Conservation (phyloP, 92 coral and sea anemone species). For the Heliopora coerulea region DNA sequence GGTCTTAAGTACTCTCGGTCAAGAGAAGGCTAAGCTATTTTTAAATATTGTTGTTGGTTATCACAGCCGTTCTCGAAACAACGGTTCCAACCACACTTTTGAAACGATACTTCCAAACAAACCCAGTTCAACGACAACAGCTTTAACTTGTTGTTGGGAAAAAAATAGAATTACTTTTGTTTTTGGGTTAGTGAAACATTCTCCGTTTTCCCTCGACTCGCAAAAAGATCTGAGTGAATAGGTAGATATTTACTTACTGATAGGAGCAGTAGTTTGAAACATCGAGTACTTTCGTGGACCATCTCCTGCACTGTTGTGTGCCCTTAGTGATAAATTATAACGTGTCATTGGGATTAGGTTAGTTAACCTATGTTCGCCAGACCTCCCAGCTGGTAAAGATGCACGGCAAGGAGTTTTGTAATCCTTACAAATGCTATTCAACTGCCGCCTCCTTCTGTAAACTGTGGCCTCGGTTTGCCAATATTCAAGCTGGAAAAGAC, state of each 20-base stretch:
- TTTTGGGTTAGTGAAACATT: too few species aligned
- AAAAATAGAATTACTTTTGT: too few species aligned
- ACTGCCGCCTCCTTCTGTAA: constrained; percentile 10
- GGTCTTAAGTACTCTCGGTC: too few species aligned
- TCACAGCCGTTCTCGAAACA: too few species aligned
- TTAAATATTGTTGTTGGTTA: too few species aligned
- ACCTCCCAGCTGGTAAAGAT: background rate
- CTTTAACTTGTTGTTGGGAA: too few species aligned
- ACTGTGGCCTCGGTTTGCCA: constrained; percentile 6
- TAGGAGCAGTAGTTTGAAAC: constrained; percentile 4
- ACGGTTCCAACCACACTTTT: too few species aligned
- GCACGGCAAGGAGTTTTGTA: constrained; percentile 2
- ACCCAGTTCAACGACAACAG: too few species aligned
- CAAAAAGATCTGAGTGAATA: too few species aligned
- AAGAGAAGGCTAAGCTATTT: too few species aligned
- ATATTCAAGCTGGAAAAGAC: constrained; percentile 8
- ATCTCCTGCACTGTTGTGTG: constrained; percentile 58
- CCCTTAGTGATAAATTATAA: constrained; percentile 50
- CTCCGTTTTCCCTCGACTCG: too few species aligned
- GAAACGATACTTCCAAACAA: too few species aligned
- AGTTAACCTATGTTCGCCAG: constrained; percentile 34
- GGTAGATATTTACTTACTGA: background rate
- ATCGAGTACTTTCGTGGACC: constrained; percentile 50
- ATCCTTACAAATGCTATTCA: background rate
- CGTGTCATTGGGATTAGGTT: constrained; percentile 44